These are phyloP conservation scores for Dromaius novaehollandiae DNA, from an alignment of 2,113 vertebrate species.

Conservation along the genomic window DNA sequence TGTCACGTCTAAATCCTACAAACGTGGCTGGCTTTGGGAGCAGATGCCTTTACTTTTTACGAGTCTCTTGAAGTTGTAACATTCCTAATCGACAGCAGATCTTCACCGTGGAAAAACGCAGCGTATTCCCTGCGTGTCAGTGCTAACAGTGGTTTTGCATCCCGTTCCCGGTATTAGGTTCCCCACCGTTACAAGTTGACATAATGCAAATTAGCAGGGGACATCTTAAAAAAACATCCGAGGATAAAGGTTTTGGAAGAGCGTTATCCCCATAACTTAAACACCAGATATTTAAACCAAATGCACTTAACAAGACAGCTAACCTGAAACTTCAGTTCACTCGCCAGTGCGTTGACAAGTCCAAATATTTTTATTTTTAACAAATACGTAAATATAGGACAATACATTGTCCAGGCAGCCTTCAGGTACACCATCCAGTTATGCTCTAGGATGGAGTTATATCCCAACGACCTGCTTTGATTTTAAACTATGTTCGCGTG, in stretches of 20 bases:
- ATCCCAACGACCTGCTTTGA: not conserved
- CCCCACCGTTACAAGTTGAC: constrained; percentile 23
- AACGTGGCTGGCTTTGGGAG: not conserved
- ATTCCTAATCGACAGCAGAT: constrained; percentile 62
- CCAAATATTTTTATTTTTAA: constrained; percentile 35
- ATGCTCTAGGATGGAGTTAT: not conserved
- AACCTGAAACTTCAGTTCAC: constrained; percentile 49
- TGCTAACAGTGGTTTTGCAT: constrained; percentile 15
- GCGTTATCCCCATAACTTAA: not conserved
- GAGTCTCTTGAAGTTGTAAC: constrained; percentile 46
- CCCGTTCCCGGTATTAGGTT: constrained; percentile 14
- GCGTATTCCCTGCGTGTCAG: constrained; percentile 15
- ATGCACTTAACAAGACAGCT: constrained; percentile 4
- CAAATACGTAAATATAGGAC: not conserved
- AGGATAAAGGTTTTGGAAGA: constrained; percentile 42
- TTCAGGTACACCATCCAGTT: not conserved
- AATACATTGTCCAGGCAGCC: not conserved
- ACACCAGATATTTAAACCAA: constrained; percentile 19
- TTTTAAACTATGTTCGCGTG: not conserved
- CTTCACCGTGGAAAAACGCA: constrained; percentile 7
- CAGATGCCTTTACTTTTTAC: constrained; percentile 35
- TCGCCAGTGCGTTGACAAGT: not conserved
- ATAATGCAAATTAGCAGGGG: constrained; percentile 49
- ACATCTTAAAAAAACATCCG: constrained; percentile 18
- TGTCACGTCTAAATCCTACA: not conserved